phyloP scores from a whole-genome alignment of 1,140 invertebrate species.

The Solenopsis fugax region DNA sequence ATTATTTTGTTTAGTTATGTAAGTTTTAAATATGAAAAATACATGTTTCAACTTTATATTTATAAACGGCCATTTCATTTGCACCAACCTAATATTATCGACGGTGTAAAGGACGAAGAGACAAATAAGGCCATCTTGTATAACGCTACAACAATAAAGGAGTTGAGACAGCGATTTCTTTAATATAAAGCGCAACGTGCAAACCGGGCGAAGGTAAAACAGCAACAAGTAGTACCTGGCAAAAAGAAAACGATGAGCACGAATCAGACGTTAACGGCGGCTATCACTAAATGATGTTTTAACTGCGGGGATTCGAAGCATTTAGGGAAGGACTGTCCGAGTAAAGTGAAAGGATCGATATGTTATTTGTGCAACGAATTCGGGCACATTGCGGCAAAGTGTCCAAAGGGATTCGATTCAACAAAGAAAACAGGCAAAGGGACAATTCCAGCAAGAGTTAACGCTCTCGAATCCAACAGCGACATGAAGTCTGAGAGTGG shows the following conservation, averaged over 20 bases:
- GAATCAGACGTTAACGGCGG: not conserved
- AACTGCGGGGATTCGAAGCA: not conserved
- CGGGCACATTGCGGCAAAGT: slow-evolving; percentile 35
- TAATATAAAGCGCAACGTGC: not conserved
- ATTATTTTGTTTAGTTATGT: too few species aligned
- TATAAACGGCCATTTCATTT: too few species aligned
- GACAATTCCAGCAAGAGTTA: accelerated
- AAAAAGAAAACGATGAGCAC: not conserved
- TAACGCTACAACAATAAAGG: slow-evolving; percentile 66
- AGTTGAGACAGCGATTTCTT: slow-evolving; percentile 69
- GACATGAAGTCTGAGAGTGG: too few species aligned
- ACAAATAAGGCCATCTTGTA: slow-evolving; percentile 78
- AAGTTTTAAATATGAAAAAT: too few species aligned
- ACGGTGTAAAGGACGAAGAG: slow-evolving; percentile 72
- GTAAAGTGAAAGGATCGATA: slow-evolving; percentile 33
- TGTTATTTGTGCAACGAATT: slow-evolving; percentile 60
- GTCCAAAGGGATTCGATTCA: not conserved
- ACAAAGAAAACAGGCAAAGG: not conserved
- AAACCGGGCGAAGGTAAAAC: not conserved
- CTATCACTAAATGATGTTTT: not conserved
- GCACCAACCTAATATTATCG: too few species aligned
- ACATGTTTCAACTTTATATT: too few species aligned
- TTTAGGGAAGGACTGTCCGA: not conserved
- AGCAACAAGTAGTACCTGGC: not conserved
- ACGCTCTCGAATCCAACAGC: not conserved